A percentile compares a stretch with the other conserved stretches of the same genome.
phyloP scores from a whole-genome alignment of 2,113 vertebrate genomes.

The Strigops habroptila region DNA sequence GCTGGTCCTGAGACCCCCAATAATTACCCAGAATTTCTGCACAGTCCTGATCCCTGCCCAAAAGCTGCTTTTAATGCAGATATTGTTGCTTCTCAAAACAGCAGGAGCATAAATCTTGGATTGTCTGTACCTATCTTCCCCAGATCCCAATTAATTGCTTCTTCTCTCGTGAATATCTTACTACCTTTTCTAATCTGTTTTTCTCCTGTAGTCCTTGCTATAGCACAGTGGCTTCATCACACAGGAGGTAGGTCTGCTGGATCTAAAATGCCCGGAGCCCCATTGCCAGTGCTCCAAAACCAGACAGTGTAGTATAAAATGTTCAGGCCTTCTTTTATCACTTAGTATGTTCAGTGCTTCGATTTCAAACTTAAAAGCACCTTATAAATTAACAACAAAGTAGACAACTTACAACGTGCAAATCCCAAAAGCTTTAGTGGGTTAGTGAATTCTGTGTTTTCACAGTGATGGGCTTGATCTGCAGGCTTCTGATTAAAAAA shows the following conservation, averaged over 20 bases:
- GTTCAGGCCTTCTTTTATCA: not conserved
- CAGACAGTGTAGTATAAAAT: not conserved
- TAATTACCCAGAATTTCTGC: not conserved
- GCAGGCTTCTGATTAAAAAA: not conserved
- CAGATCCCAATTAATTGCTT: not conserved
- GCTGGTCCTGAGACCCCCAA: not conserved
- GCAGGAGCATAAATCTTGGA: not conserved
- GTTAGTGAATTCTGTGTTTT: not conserved
- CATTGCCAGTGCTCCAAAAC: not conserved
- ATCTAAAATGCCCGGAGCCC: not conserved
- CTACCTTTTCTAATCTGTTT: not conserved
- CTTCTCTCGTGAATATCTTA: not conserved
- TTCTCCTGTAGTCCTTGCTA: not conserved
- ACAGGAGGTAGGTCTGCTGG: not conserved
- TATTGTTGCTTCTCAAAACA: not conserved
- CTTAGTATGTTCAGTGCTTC: not conserved
- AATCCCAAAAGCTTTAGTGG: not conserved
- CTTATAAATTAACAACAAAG: not conserved
- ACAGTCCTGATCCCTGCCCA: not conserved
- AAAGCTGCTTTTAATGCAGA: not conserved
- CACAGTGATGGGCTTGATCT: not conserved
- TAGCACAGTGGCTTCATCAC: not conserved
- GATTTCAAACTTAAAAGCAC: not conserved
- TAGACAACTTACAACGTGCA: not conserved
- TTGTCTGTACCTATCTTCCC: not conserved